Evolutionary conservation across 1,140 invertebrate species (phyloP), one percentile per base, ranked within the genome.

Genomic region (Achatina immaculata): DNA sequence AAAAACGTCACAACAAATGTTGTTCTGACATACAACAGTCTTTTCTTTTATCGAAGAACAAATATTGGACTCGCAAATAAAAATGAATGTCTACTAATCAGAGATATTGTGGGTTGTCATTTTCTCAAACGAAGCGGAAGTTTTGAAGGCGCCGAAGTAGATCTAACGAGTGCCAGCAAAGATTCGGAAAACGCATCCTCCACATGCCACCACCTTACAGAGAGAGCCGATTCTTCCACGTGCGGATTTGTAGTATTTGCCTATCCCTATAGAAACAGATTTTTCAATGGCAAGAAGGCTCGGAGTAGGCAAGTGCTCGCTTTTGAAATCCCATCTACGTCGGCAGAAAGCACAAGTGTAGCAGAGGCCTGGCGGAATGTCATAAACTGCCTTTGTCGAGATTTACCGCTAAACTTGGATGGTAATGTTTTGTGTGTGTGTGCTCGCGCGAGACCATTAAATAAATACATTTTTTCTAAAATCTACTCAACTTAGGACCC

Each of bases 241-340:
- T 95, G 95, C 19, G 97, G 96, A 92, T 92, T 97, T 7, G 96
- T 96, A 88, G 94, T 97, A 83, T 97, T 96, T 88, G 95, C 96
- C 0, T 97, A 97, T 89, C 94, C 94, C 66, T 89, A 96, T 82
- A 95, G 95, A 86, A 95, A 94, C 87, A 86, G 87, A 74, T 40
- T 94, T 24, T 72, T 85, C 55, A 82, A 82, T 73, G 93, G 93
- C 62, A 94, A 94, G 81, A 92, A 91, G 48, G 88, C 92, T n/a
- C 86, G 92, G 78, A 94, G 94, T 88, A 92, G 96, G 77, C 95
- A 94, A 31, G 95, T 95, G 24, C 94, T 96, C 77, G 96, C 95
- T 0, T 91, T 97, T 84, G 92, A 95, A 38, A 95, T 96, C 84
- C 92, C 95, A 45, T 24, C 6, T 16, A 14, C 72, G 51, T 95